phyloP scores from a whole-genome alignment of 1,140 invertebrate species.

The Zaprionus tsacasi region DNA sequence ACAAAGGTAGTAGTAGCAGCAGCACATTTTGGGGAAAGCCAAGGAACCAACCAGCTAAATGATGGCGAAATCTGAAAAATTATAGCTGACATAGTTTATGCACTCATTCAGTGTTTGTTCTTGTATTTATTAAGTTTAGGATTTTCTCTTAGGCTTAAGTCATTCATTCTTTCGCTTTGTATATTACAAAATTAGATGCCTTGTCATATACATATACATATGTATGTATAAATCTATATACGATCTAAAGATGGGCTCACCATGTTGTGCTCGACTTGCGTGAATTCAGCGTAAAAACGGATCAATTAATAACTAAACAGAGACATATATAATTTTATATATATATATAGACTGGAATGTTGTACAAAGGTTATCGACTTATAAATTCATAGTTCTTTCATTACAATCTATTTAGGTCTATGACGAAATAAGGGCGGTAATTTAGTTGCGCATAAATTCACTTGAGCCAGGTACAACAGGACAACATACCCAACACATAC shows the following conservation, averaged over 20 bases:
- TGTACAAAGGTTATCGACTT: constrained; percentile 3
- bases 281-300: constrained; percentile 11
- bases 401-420: not conserved
- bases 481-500: not conserved
- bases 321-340: not conserved
- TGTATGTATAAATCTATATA: constrained; percentile 22
- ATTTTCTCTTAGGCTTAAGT: constrained; percentile 50
- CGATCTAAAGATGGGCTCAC: constrained; percentile 15
- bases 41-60: constrained; percentile 20
- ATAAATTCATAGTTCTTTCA: constrained; percentile 1
- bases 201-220: constrained; percentile 34
- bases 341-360: constrained; percentile 26
- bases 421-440: not conserved
- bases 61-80: constrained; percentile 51
- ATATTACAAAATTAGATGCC: constrained; percentile 64
- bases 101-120: constrained; percentile 23
- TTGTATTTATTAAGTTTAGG: constrained; percentile 46
- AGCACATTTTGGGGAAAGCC: constrained; percentile 19
- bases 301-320: not conserved
- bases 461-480: constrained; percentile 1
- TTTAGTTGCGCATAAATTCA: not conserved
- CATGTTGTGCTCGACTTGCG: constrained; percentile 7
- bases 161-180: constrained; percentile 47
- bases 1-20: not conserved
- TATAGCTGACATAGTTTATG: constrained; percentile 40